A percentile compares a stretch with the other conserved stretches of the same genome.
Conservation (phyloP, 2,797 vertebrate species). For the Sarcophilus harrisii region DNA sequence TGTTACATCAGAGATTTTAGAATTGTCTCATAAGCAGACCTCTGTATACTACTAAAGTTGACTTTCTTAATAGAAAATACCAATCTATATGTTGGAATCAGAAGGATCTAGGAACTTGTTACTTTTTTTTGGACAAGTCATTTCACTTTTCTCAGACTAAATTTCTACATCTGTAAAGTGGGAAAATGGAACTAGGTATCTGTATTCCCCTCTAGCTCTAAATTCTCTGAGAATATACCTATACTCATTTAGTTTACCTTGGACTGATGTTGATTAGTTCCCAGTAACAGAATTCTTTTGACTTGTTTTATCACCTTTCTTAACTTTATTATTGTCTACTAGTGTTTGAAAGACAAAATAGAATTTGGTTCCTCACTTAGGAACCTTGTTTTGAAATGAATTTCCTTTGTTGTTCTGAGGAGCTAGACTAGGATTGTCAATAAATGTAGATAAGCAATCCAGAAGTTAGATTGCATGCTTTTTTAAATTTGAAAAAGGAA, state of each 20-base stretch:
- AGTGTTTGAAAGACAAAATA: not conserved
- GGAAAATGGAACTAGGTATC: not conserved
- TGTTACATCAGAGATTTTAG: not conserved
- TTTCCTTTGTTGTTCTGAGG: conserved; percentile 39
- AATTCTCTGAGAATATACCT: not conserved
- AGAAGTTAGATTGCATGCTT: not conserved
- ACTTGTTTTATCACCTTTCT: not conserved
- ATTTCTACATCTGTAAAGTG: not conserved
- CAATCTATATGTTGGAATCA: not conserved
- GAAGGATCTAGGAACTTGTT: not conserved
- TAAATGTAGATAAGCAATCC: not conserved
- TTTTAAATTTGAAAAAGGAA: not conserved
- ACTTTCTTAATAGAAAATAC: not conserved
- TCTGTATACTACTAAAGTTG: not conserved
- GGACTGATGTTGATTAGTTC: not conserved
- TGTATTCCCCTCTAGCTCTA: not conserved
- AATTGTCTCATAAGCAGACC: not conserved
- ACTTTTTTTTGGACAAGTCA: not conserved
- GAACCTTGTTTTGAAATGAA: not conserved
- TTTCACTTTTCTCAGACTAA: not conserved
- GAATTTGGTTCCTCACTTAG: conserved; percentile 14
- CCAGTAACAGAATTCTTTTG: not conserved
- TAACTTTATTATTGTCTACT: conserved; percentile 17
- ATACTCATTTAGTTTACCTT: not conserved
- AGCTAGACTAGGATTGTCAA: conserved; percentile 20